phyloP scores from a whole-genome alignment of 2,888 invertebrate species.

The Furcula furcula region DNA sequence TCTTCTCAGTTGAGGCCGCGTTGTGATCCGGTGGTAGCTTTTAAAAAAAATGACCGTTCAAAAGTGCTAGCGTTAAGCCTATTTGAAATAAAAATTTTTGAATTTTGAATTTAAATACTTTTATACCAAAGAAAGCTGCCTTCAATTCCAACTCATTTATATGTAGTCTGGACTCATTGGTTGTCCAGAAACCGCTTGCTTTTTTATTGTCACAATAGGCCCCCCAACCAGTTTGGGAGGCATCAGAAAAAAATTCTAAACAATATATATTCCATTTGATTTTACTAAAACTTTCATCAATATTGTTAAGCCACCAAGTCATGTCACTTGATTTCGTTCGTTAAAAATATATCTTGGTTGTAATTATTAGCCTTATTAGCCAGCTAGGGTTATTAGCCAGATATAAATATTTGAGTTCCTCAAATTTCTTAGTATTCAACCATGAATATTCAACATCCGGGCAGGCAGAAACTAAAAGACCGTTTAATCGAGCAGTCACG shows the following conservation, averaged over 20 bases:
- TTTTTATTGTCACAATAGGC: background rate
- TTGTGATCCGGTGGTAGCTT: too few relatives aligned
- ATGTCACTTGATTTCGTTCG: too few relatives aligned
- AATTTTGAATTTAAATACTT: too few relatives aligned
- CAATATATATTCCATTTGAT: background rate
- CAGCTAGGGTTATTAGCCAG: background rate
- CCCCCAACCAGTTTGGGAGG: background rate
- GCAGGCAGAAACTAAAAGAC: background rate
- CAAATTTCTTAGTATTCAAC: background rate
- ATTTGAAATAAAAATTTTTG: too few relatives aligned
- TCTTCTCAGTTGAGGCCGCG: too few relatives aligned
- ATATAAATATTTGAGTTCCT: background rate
- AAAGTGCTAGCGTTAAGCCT: too few relatives aligned
- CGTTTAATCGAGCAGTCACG: background rate
- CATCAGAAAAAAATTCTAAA: background rate
- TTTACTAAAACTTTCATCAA: background rate
- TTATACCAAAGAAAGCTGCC: background rate
- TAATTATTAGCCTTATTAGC: too few relatives aligned
- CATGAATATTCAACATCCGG: background rate
- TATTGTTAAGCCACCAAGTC: background rate
- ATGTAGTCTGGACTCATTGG: background rate
- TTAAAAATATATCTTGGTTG: too few relatives aligned
- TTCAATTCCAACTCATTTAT: background rate
- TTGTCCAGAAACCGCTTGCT: background rate
- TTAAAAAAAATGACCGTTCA: too few relatives aligned